These are phyloP conservation scores for Hirtodrosophila trivittata DNA, from an alignment of 2,888 invertebrate genomes.

Conservation along the genomic window DNA sequence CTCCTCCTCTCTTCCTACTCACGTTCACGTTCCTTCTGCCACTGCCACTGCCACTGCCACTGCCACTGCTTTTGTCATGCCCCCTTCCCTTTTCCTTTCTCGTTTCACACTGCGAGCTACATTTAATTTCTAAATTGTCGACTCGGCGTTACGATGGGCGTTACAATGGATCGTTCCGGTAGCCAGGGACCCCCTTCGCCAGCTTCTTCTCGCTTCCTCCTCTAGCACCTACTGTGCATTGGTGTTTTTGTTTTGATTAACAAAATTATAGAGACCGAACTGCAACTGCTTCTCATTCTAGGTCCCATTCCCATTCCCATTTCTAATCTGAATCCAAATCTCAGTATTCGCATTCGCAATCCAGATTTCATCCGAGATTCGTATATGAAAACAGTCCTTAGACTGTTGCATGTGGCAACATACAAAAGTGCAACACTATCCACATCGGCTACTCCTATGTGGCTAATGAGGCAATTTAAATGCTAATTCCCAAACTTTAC, in stretches of 20 bases:
- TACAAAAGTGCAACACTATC: slow-evolving; percentile 32
- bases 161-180: slow-evolving; percentile 31
- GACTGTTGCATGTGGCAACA: slow-evolving; percentile 36
- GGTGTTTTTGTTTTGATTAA: slow-evolving; percentile 75
- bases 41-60: not conserved
- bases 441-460: not conserved
- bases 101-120: slow-evolving; percentile 45
- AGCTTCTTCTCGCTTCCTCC: not conserved
- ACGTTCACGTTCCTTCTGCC: not conserved
- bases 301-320: not conserved
- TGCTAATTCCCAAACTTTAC: slow-evolving; percentile 60
- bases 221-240: slow-evolving; percentile 36
- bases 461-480: slow-evolving; percentile 73
- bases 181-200: slow-evolving; percentile 1
- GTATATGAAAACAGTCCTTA: too few species aligned
- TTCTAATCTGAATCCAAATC: slow-evolving; percentile 8
- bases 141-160: slow-evolving; percentile 62
- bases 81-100: not conserved
- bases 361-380: too few species aligned
- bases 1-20: not conserved
- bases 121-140: slow-evolving; percentile 78
- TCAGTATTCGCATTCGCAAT: too few species aligned
- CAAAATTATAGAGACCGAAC: slow-evolving; percentile 56
- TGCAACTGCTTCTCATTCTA: not conserved
- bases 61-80: not conserved